phyloP scores from a whole-genome alignment of 2,888 invertebrate genomes.

The Polyommatus icarus region DNA sequence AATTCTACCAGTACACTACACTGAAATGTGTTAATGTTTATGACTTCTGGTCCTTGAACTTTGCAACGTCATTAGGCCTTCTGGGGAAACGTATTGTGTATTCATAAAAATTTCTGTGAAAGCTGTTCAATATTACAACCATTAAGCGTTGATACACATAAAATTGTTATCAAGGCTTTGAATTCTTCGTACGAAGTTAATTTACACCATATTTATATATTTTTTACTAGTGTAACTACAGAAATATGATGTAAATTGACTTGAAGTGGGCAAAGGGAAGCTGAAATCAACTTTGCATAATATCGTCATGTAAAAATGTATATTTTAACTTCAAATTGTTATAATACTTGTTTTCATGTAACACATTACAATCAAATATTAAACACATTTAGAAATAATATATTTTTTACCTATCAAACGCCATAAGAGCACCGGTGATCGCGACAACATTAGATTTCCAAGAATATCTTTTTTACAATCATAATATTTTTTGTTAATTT shows the following conservation, averaged over 20 bases:
- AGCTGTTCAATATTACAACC: constrained; percentile 14
- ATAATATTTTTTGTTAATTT: neutral
- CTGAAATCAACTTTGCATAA: neutral
- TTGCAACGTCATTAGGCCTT: constrained; percentile 19
- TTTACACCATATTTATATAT: neutral
- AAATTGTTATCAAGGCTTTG: neutral
- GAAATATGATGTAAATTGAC: neutral
- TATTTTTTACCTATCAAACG: neutral
- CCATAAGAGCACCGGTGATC: too few species aligned
- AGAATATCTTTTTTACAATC: neutral
- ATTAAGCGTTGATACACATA: constrained; percentile 20
- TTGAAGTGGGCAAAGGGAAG: neutral
- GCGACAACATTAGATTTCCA: too few species aligned
- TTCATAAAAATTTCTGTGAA: constrained; percentile 13
- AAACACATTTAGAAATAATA: neutral
- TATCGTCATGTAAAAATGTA: neutral
- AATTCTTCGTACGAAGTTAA: constrained; percentile 4
- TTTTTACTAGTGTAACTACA: neutral
- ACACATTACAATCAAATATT: neutral
- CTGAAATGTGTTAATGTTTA: neutral
- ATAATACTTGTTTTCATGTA: too few species aligned
- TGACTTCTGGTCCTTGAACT: constrained; percentile 22
- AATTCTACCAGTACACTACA: too few species aligned
- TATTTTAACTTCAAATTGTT: neutral
- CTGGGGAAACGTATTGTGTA: constrained; percentile 27